Evolutionary conservation across 2,888 invertebrate species (phyloP), one percentile per base, ranked within the genome.

Genomic region (Temnothorax ravouxi): DNA sequence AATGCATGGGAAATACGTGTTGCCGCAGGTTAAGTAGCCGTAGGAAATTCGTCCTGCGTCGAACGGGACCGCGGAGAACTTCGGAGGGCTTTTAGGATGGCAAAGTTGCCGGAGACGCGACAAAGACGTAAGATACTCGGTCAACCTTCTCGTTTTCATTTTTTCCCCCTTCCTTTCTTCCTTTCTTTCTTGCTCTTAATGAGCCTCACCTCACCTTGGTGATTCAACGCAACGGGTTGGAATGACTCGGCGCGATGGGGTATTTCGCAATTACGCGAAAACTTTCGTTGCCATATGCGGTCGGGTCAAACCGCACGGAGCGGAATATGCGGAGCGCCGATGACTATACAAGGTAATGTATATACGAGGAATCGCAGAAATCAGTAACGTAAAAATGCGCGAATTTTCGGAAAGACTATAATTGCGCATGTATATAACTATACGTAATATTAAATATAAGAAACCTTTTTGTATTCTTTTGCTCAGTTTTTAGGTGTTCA

Each of bases 1-100:
- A 92, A 93, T 92, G 93, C 92, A 93, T 94, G 93, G 92, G 91
- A 92, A 93, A 91, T 93, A 93, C 93, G 93, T 93, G 94, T 93
- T 91, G 90, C 86, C 87, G 91, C 89, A 89, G 88, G 88, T 90
- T 92, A 93, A 93, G 91, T 90, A 88, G 84, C 84, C 85, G 84
- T 85, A 86, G 88, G 86, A 91, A 91, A 91, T 91, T 91, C 91
- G 90, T 91, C 91, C 88, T 89, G 89, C 87, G 86, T 90, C 81
- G 86, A 56, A 21, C n/a, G 54, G 74, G 76, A 34, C 77, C 47
- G 41, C 47, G 41, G 50, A 56, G 77, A 90, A 89, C 77, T 89
- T 89, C 75, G 52, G 9, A 56, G 82, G 79, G 77, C 77, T 84
- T 84, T 77, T 81, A 76, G 47, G 47, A 71, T 61, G 64, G 66